Base-by-base conservation (phyloP, 2,797 vertebrate species). In the Falco biarmicus region DNA sequence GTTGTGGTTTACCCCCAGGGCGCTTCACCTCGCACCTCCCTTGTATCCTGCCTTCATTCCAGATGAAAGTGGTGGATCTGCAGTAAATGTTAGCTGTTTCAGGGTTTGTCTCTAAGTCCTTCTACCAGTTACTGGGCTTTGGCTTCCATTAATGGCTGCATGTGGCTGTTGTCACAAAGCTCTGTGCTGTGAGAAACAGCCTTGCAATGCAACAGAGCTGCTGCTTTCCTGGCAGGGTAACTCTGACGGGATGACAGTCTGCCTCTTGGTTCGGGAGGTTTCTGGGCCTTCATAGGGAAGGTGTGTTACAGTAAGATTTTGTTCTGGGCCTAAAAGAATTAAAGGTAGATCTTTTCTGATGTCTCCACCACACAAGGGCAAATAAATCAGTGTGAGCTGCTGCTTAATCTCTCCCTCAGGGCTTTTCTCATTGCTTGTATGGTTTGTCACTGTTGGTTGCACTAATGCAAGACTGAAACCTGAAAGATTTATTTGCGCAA, bases 291-390 rank as follows among this genome's bases (percentile, higher is more conserved):
- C 1, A 11, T 9, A 43, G 54, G 13, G 13, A 53, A 37, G 31
- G 8, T 11, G 15, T 8, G n/a, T 41, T 75, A 10, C 6, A 5
- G 1, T 15, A 19, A 61, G 37, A 19, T 17, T 45, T 0, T 0
- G 0, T 54, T 37, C 19, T 81, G 54, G 29, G 26, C 15, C 69
- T 34, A 32, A 69, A 78, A 68, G 22, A 78, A 51, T 10, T 22
- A 8, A 48, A 15, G 31, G 19, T 26, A 22, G 11, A 2, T 1
- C 13, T 47, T 37, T 14, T 24, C 12, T 54, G 2, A 10, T 4
- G 11, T 54, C 47, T 56, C 9, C 2, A 1, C 25, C 78, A 9
- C 28, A 8, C 15, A 13, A 88, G 57, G 89, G 60, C 60, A 64
- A 75, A 73, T 29, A 47, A 66, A 59, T 75, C 45, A 5, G 48